These are phyloP conservation scores for Sinohyriopsis cumingii DNA, from an alignment of 2,888 invertebrate genomes.

Conservation along the genomic window DNA sequence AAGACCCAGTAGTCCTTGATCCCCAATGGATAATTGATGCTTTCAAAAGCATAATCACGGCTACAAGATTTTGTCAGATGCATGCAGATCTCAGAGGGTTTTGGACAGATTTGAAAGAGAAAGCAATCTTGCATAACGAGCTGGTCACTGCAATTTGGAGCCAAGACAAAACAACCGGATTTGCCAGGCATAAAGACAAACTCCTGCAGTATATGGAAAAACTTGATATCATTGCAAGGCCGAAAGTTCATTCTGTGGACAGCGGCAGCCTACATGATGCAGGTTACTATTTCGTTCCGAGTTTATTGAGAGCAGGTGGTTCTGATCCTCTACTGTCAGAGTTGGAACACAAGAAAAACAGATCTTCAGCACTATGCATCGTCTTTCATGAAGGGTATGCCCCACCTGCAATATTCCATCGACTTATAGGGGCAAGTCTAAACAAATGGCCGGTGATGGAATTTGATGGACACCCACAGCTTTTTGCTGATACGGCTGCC, in stretches of 20 bases:
- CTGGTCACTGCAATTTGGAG: slow-evolving; percentile 28
- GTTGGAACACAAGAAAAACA: slow-evolving; percentile 1
- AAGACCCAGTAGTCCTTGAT: slow-evolving; percentile 27
- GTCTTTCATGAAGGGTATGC: slow-evolving; percentile 34
- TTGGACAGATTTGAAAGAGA: slow-evolving; percentile 33
- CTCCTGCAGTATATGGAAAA: slow-evolving; percentile 33
- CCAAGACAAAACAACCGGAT: slow-evolving; percentile 18
- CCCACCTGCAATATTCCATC: slow-evolving; percentile 32
- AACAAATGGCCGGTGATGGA: slow-evolving; percentile 21
- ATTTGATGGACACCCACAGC: slow-evolving; percentile 19
- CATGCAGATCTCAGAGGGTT: slow-evolving; percentile 21
- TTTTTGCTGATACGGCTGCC: slow-evolving; percentile 27
- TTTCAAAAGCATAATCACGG: slow-evolving; percentile 32
- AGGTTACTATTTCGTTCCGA: slow-evolving; percentile 38
- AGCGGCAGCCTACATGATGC: slow-evolving; percentile 11
- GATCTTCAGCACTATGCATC: slow-evolving; percentile 31
- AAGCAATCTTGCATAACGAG: slow-evolving; percentile 27
- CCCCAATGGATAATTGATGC: slow-evolving; percentile 41
- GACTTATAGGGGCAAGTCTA: slow-evolving; percentile 33
- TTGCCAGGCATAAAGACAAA: slow-evolving; percentile 17
- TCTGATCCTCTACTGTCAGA: slow-evolving; percentile 3
- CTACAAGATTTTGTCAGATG: slow-evolving; percentile 23
- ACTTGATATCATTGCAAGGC: slow-evolving; percentile 36
- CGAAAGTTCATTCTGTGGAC: slow-evolving; percentile 26
- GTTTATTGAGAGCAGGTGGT: slow-evolving; percentile 25